Base-by-base conservation (phyloP, 2,113 vertebrate species). In the Okapia johnstoni region DNA sequence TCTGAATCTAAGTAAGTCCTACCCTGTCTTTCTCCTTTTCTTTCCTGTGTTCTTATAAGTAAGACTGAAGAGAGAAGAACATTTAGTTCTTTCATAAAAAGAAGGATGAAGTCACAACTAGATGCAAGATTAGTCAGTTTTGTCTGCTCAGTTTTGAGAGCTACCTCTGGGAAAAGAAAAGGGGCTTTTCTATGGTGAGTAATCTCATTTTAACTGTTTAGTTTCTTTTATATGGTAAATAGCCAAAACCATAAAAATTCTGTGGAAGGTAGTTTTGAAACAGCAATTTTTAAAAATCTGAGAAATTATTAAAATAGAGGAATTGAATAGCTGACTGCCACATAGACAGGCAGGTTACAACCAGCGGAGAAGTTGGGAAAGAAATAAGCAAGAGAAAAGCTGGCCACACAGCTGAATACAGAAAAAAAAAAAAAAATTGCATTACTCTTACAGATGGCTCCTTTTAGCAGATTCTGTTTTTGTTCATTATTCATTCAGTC, bases 31-130 rank as follows among this genome's bases (percentile, higher is more conserved):
- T 95, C 90, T 98, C 96, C 92, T 97, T 98, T 76, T 95, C 83
- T 96, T 93, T 96, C 91, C 93, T 97, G 97, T 96, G 92, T 79
- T 97, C 54, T 97, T 98, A 6, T 98, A 97, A 98, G 90, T 98
- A 96, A 90, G 97, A 98, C 97, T 98, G 98, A 98, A 98, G 98
- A 98, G 96, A 98, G 92, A 96, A 92, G 94, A 98, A 94, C 93
- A 1, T 96, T 96, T 96, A 97, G 0, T 98, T 98, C 54, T 97
- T 95, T 79, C 70, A 63, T 92, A 97, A 93, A 98, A 97, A 97
- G 95, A 93, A 97, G 92, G 94, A 98, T 90, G 97, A 96, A 95
- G 89, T 95, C 89, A 97, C 50, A 93, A 88, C 77, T 98, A 93
- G 92, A 94, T 70, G 58, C 63, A 19, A 97, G 97, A 96, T 98